phyloP scores from a whole-genome alignment of 2,113 vertebrate genomes.

The Xenotilapia caudafasciata region DNA sequence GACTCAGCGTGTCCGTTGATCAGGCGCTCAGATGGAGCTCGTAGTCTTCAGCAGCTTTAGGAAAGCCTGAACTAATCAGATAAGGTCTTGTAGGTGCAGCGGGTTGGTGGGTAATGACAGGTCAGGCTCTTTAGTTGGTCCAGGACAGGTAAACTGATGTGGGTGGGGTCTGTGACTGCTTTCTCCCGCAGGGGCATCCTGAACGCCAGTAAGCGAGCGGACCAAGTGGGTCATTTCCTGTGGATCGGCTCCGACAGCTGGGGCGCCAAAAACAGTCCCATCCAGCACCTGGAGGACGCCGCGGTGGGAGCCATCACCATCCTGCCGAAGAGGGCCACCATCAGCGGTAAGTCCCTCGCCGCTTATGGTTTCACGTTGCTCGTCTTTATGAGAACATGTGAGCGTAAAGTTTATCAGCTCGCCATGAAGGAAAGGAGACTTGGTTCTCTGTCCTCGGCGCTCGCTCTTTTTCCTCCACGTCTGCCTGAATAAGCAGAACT shows the following conservation, averaged over 20 bases:
- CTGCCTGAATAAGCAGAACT: not conserved
- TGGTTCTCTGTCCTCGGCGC: not conserved
- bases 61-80: not conserved
- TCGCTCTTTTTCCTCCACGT: not conserved
- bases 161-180: not conserved
- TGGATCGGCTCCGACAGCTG: constrained; percentile 97
- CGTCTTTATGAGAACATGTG: not conserved
- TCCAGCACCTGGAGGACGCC: constrained; percentile 84
- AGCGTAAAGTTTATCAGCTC: not conserved
- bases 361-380: not conserved
- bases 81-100: not conserved
- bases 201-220: constrained; percentile 85
- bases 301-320: constrained; percentile 91
- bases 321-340: constrained; percentile 87
- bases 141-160: not conserved
- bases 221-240: constrained; percentile 88
- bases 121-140: not conserved
- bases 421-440: not conserved
- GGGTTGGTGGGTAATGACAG: not conserved
- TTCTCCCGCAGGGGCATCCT: constrained; percentile 80
- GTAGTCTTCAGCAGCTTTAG: not conserved
- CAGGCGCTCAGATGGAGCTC: fast-evolving
- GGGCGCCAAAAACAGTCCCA: constrained; percentile 87
- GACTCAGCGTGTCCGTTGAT: not conserved
- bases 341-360: constrained; percentile 73